Percentiles rank a stretch among this genome's conserved stretches.
Conservation (phyloP, 2,888 invertebrate species). For the Eupsilia transversa region DNA sequence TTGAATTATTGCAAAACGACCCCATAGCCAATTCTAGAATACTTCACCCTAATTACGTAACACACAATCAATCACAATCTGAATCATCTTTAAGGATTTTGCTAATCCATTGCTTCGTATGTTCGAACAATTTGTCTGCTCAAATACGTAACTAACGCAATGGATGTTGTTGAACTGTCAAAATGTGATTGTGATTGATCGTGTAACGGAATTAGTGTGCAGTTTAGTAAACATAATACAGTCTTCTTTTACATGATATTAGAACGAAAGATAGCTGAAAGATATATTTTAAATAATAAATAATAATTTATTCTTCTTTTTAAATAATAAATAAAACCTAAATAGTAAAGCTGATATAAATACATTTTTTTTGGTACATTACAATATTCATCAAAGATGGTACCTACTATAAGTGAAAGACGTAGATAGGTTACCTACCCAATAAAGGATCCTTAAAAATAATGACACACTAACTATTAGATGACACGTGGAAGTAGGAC, state of each 20-base stretch:
- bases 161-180: no score
- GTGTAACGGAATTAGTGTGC: no score
- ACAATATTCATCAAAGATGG: no score
- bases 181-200: no score
- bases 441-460: not conserved
- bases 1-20: slow-evolving; percentile 5
- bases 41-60: no score
- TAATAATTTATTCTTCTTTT: slow-evolving; percentile 30
- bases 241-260: slow-evolving; percentile 17
- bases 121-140: no score
- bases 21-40: slow-evolving; percentile 4
- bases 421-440: not conserved
- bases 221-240: slow-evolving; percentile 17
- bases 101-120: no score
- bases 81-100: no score
- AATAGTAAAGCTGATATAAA: slow-evolving; percentile 32
- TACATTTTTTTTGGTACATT: slow-evolving; percentile 36
- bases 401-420: no score
- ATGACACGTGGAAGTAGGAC: not conserved
- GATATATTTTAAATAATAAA: slow-evolving; percentile 21
- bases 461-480: no score
- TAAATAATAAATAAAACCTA: slow-evolving; percentile 39
- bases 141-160: no score
- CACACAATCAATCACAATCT: no score
- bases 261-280: slow-evolving; percentile 12